phyloP scores from a whole-genome alignment of 2,888 invertebrate species.

The Troides aeacus region DNA sequence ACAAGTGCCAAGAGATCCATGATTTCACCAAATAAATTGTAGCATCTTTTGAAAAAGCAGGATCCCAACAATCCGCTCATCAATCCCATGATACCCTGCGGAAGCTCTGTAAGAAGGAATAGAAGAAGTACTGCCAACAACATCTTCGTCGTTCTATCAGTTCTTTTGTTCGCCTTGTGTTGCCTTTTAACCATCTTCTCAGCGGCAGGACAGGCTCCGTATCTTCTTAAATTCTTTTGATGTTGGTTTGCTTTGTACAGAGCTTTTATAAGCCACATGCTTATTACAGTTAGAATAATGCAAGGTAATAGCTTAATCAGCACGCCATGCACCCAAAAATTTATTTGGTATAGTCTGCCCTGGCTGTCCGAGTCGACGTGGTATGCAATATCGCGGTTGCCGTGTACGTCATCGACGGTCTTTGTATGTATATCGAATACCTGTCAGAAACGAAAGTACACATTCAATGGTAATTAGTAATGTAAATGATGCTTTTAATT shows the following conservation, averaged over 20 bases:
- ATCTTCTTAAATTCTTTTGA: slow-evolving; percentile 80
- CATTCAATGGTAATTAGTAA: slow-evolving; percentile 27
- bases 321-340: slow-evolving; percentile 91
- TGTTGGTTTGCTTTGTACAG: slow-evolving; percentile 85
- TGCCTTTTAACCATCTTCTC: slow-evolving; percentile 64
- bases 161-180: slow-evolving; percentile 66
- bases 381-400: slow-evolving; percentile 66
- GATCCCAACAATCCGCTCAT: slow-evolving; percentile 75
- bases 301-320: slow-evolving; percentile 91
- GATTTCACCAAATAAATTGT: slow-evolving; percentile 89
- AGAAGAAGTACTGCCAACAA: slow-evolving; percentile 91
- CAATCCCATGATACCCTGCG: slow-evolving; percentile 84
- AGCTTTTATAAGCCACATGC: slow-evolving; percentile 85
- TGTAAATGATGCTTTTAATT: slow-evolving; percentile 17
- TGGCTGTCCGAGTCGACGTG: slow-evolving; percentile 79
- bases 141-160: slow-evolving; percentile 93
- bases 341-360: slow-evolving; percentile 82
- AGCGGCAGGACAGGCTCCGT: slow-evolving; percentile 66
- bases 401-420: slow-evolving; percentile 72
- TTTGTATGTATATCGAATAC: slow-evolving; percentile 75
- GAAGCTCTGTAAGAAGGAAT: slow-evolving; percentile 93
- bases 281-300: slow-evolving; percentile 86
- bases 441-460: slow-evolving; percentile 41
- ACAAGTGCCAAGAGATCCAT: slow-evolving; percentile 94
- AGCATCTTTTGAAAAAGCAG: slow-evolving; percentile 89